Evolutionary conservation across 2,797 vertebrate genomes (phyloP), one percentile per base, ranked within the genome.

Genomic region (Lates japonicus): DNA sequence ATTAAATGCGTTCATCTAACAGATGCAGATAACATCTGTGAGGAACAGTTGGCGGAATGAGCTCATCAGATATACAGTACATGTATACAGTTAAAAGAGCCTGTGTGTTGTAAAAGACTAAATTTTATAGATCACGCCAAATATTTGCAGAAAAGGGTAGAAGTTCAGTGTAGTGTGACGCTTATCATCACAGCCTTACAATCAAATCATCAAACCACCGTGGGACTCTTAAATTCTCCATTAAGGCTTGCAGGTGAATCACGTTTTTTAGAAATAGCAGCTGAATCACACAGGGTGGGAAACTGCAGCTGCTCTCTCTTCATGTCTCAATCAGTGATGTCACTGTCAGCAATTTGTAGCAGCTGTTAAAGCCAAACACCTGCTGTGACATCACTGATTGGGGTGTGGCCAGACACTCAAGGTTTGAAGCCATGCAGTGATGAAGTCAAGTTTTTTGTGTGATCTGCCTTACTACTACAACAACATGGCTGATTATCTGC

Each of bases 1-100:
- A 39, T 77, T 41, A 55, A 58, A 75, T 14, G 10, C 20, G n/a
- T 33, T 74, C n/a, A 58, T 17, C 10, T 1, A 33, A 63, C 80
- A 85, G 76, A 70, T 70, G 58, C 42, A 52, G n/a, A 5, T 4
- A 52, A 67, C 83, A 81, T 76, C 62, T 77, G 78, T 33, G 44
- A 11, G 2, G 46, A 52, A 12, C 42, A 61, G 31, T 7, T 3
- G 14, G 2, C 22, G 37, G 3, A 44, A 1, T 5, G 19, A 14
- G 14, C 12, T 65, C 1, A 25, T 44, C 2, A 39, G 3, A 13
- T 42, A 4, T 42, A 42, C 41, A 14, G 14, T 14, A 29, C 2
- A 39, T 13, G 41, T 42, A 4, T 42, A 42, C 41, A 14, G 14
- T 14, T 14, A 14, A 42, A 14, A 42, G 41, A 39, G 12, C 22